Base-by-base conservation (phyloP, 2,113 vertebrate species). In the Alces alces region DNA sequence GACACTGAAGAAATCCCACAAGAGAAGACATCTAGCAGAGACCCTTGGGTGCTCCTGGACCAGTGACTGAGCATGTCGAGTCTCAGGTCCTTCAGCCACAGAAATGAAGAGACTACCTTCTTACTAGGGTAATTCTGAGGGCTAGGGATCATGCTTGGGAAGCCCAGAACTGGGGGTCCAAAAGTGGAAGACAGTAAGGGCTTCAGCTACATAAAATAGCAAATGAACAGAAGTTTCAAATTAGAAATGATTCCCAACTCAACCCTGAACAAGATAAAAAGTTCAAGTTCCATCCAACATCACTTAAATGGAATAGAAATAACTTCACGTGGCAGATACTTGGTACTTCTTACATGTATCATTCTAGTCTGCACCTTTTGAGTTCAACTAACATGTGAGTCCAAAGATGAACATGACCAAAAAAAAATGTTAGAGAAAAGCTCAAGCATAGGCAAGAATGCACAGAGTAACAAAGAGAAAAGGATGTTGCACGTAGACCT, bases 141-240 rank as follows among this genome's bases (percentile, higher is more conserved):
- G 23, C 70, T 78, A 19, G 36, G 80, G 30, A 94, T 33, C 28
- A 88, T 7, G 16, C 60, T 88, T 66, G 5, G 79, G 64, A 82
- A 94, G 25, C 11, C 84, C 21, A 91, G 50, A 88, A 73, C 3
- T 36, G 39, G 76, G 57, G 87, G 21, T 52, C 28, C 79, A 82
- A 95, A 73, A 30, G 6, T 30, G 8, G 33, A n/a, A 23, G 50
- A 30, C 19, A 21, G 9, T 60, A n/a, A 21, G 9, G 91, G 33
- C 52, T 93, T 5, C 21, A 86, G 86, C 27, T 93, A 93, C 12
- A 78, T 50, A 91, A 78, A 80, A 93, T 7, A 36, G 25, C 45
- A 87, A 95, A 93, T 52, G 8, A 96, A 91, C 7, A 52, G 13
- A 90, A 73, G 47, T 89, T 91, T 92, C 70, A 89, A 93, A 89